Conservation (phyloP, 2,113 vertebrate genomes). For the Campylomormyrus tamandua region DNA sequence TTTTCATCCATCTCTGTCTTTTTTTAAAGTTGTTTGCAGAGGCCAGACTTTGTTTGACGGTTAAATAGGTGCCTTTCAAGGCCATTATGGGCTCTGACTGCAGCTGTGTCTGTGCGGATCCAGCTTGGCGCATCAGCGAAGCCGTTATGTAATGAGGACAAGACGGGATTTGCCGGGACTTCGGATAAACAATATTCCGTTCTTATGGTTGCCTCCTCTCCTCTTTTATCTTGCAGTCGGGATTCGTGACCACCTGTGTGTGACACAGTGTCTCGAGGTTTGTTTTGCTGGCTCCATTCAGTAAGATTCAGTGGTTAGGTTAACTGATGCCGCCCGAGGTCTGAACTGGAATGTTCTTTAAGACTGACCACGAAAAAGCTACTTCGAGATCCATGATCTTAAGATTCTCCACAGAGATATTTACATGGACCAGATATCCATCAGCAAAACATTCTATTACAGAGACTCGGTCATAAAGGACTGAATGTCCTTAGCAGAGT, state of each 20-base stretch:
- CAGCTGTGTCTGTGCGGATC: background rate
- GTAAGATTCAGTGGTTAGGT: background rate
- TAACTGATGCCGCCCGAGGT: slow-evolving; percentile 16
- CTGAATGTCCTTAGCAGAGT: background rate
- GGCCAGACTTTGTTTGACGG: background rate
- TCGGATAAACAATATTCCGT: background rate
- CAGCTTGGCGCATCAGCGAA: background rate
- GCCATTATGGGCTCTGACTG: background rate
- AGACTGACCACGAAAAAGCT: background rate
- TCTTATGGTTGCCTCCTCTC: background rate
- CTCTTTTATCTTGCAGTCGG: background rate
- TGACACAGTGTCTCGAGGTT: background rate
- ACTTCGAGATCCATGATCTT: background rate
- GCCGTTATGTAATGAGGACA: background rate
- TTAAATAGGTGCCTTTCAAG: background rate
- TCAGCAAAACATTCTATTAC: background rate
- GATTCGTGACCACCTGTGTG: background rate
- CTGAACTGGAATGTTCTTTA: slow-evolving; percentile 26
- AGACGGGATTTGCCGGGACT: background rate
- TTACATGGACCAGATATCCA: background rate
- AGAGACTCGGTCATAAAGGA: background rate
- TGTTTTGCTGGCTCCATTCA: background rate
- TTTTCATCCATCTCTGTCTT: background rate
- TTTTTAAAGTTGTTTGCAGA: background rate
- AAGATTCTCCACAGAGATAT: background rate